Evolutionary conservation across 2,888 invertebrate genomes (phyloP), one percentile per base, ranked within the genome.

Genomic region (Catotricha subobsoleta): DNA sequence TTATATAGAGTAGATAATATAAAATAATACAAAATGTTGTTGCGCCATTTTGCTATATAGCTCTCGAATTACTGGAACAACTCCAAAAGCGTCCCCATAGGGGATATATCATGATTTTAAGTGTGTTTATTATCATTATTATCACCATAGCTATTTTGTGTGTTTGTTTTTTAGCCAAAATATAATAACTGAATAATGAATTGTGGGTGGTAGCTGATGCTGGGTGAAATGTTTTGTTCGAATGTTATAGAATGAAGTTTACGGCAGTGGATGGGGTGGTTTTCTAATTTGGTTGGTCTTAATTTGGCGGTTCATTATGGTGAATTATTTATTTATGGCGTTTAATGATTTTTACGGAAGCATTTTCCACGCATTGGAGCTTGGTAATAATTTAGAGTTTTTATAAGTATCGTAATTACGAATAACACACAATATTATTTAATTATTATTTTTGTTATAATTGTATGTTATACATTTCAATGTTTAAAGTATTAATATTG

Each of bases 71-170:
- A 25, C 23, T 12, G 15, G 15, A 37, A 23, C 10, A 23, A 15
- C 23, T 13, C 21, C 23, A 37, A 37, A 37, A 25, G 12, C 13
- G 23, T 25, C 36, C 27, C 36, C 23, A 37, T 25, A 5, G 27
- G 36, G 27, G 12, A 25, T 25, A 37, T 37, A 37, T 37, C 9
- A 15, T 23, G 20, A 20, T 23, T 37, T 37, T 41, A 35, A 41
- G 40, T 34, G 40, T 41, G 40, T 41, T 41, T 41, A 41, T 41
- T 41, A 41, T 41, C 20, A 35, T 41, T 41, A 35, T 40, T 37
- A 41, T 41, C 35, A 35, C 35, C 35, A 39, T 29, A 30, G 39
- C 30, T 30, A 39, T 39, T 39, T 39, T 30, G 30, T 28, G 38
- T 38, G 29, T 27, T 27, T 38, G 16, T 25, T 8, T 25, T 8